Evolutionary conservation across 1,140 invertebrate genomes (phyloP).

Genomic region (Leptinotarsa texana): DNA sequence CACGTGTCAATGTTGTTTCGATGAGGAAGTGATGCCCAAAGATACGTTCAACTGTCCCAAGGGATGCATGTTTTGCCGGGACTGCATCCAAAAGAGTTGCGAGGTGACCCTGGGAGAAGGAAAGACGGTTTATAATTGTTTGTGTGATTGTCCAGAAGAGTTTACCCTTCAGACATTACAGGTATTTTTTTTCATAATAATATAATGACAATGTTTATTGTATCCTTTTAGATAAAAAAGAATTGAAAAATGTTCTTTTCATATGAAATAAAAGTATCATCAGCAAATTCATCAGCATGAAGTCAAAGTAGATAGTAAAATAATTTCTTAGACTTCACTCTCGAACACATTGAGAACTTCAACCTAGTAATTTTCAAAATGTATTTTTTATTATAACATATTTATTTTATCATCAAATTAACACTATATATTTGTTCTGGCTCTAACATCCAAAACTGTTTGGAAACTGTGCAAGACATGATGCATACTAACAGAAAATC

Average conservation of each 20-base stretch:
- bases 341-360: too few species aligned
- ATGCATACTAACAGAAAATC: too few species aligned
- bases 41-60: constrained; percentile 62
- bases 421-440: too few species aligned
- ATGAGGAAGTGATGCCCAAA: constrained; percentile 64
- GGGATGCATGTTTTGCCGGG: constrained; percentile 65
- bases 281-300: background rate
- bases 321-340: too few species aligned
- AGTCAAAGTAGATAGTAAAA: background rate
- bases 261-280: background rate
- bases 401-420: too few species aligned
- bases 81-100: constrained; percentile 60
- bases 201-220: too few species aligned
- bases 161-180: constrained; percentile 59
- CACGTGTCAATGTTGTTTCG: constrained; percentile 65
- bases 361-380: too few species aligned
- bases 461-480: too few species aligned
- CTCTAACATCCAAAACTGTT: too few species aligned
- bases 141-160: constrained; percentile 52
- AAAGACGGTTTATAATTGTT: constrained; percentile 59
- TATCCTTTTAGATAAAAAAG: background rate
- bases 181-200: constrained; percentile 31
- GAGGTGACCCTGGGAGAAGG: constrained; percentile 62
- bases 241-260: background rate
- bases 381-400: too few species aligned